A percentile compares a stretch with the other conserved stretches of the same genome.
These are phyloP conservation scores for Hyposoter didymator DNA, from an alignment of 2,888 invertebrate genomes.

Conservation along the genomic window DNA sequence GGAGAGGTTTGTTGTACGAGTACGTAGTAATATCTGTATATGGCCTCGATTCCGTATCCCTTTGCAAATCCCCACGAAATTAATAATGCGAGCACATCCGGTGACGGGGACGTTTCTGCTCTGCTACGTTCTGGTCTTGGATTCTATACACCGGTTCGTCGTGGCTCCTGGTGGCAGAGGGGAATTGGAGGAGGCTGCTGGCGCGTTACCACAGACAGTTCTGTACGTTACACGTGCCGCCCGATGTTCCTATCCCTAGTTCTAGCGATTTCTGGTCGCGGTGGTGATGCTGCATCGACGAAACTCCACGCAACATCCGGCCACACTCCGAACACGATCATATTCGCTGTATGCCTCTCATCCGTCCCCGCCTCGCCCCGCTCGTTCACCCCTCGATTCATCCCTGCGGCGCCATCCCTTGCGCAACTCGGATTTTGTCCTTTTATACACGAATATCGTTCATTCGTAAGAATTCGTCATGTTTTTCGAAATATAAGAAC, in stretches of 20 bases:
- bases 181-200: slow-evolving; percentile 44
- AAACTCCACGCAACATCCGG: slow-evolving; percentile 69
- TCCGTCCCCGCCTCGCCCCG: slow-evolving; percentile 5
- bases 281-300: slow-evolving; percentile 66
- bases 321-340: slow-evolving; percentile 64
- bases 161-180: neutral
- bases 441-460: no score
- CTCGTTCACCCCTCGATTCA: neutral
- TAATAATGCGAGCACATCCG: slow-evolving; percentile 72
- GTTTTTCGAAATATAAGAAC: no score
- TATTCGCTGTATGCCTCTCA: slow-evolving; percentile 47
- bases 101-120: slow-evolving; percentile 68
- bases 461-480: no score
- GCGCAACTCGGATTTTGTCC: no score
- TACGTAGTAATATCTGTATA: slow-evolving; percentile 55
- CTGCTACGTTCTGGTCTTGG: slow-evolving; percentile 62
- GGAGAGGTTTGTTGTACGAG: slow-evolving; percentile 30
- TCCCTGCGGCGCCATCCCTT: neutral
- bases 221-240: slow-evolving; percentile 52
- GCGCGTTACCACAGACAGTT: slow-evolving; percentile 57
- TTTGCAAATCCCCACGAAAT: slow-evolving; percentile 71
- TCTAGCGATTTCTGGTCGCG: slow-evolving; percentile 48
- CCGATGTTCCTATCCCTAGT: slow-evolving; percentile 51
- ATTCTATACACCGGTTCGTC: slow-evolving; percentile 28
- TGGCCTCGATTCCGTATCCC: slow-evolving; percentile 61